Evolutionary conservation across 2,113 vertebrate species (phyloP).

Genomic region (human): DNA sequence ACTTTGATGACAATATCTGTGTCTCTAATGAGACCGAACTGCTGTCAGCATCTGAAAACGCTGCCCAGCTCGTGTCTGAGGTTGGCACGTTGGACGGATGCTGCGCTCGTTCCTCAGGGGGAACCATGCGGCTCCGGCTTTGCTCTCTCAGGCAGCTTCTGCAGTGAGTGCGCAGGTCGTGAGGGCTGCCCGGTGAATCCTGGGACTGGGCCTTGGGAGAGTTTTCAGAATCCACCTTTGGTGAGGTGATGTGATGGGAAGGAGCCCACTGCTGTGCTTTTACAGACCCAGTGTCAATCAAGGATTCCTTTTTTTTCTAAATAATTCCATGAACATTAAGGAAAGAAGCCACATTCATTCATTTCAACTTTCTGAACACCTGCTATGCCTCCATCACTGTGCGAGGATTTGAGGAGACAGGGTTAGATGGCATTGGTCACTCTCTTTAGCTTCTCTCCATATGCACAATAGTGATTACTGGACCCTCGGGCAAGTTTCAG

Average conservation of each 20-base stretch:
- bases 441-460: background rate
- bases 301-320: background rate
- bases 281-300: background rate
- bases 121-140: fast-evolving
- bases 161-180: background rate
- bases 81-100: background rate
- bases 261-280: background rate
- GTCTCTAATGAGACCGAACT: constrained; percentile 29
- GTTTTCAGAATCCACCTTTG: background rate
- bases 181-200: background rate
- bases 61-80: background rate
- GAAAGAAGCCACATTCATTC: background rate
- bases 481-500: background rate
- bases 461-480: background rate
- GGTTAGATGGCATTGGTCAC: background rate
- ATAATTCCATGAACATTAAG: background rate
- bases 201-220: background rate
- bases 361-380: background rate
- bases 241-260: background rate
- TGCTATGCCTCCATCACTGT: background rate
- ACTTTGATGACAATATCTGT: constrained; percentile 25
- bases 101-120: background rate
- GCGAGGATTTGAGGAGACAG: background rate
- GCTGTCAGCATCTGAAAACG: background rate
- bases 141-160: background rate